phyloP scores from a whole-genome alignment of 2,888 invertebrate species.

The Eulithis prunata region DNA sequence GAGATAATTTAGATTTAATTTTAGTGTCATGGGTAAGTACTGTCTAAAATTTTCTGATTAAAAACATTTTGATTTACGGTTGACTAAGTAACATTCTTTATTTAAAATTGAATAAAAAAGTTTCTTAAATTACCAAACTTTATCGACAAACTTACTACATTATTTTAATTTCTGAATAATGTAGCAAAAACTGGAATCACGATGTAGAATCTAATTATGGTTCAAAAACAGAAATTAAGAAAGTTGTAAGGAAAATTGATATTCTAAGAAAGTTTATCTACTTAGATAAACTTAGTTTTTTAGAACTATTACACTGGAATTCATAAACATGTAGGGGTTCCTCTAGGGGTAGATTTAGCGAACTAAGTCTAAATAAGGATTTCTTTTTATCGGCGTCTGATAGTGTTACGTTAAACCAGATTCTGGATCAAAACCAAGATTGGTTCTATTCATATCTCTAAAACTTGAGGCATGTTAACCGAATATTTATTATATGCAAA shows the following conservation, averaged over 20 bases:
- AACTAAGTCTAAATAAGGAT: too few relatives aligned
- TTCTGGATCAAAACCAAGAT: background rate
- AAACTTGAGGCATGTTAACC: background rate
- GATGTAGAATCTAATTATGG: slow-evolving; percentile 1
- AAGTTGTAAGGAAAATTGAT: too few relatives aligned
- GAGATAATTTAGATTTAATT: too few relatives aligned
- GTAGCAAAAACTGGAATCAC: background rate
- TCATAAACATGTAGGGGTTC: too few relatives aligned
- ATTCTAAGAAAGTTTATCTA: too few relatives aligned
- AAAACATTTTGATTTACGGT: too few relatives aligned
- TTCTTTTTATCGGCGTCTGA: too few relatives aligned
- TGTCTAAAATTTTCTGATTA: too few relatives aligned
- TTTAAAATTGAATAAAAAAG: slow-evolving; percentile 2
- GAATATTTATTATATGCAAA: slow-evolving; percentile 8
- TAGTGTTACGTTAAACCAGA: background rate
- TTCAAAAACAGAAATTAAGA: background rate
- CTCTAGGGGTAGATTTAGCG: too few relatives aligned
- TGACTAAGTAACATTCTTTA: slow-evolving; percentile 7
- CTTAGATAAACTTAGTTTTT: too few relatives aligned
- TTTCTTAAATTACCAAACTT: background rate
- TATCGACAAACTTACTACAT: slow-evolving; percentile 18
- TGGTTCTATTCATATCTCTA: slow-evolving; percentile 1
- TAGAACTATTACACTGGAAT: too few relatives aligned
- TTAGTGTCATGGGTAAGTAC: too few relatives aligned
- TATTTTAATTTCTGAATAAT: slow-evolving; percentile 15